Percentiles rank a stretch among this genome's conserved stretches.
Evolutionary conservation across 2,113 vertebrate species (phyloP).

Genomic region (Delphinus delphis): DNA sequence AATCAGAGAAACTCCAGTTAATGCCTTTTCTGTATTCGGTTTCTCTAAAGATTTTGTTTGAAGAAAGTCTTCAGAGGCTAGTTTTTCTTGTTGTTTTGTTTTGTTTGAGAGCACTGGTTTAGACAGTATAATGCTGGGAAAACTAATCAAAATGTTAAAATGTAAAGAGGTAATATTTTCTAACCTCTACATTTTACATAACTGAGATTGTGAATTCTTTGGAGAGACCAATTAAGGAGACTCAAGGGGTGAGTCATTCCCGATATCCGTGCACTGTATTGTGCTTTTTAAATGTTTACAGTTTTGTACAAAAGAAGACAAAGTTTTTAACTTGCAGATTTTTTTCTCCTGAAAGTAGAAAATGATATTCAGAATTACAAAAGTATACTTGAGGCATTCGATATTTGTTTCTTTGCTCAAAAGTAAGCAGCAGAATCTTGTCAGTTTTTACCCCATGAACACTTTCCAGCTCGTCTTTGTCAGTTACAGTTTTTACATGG

Average conservation of each 20-base stretch:
- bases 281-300: background rate
- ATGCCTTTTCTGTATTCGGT: background rate
- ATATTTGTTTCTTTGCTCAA: background rate
- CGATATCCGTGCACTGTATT: background rate
- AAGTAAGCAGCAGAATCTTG: background rate
- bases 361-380: background rate
- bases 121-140: background rate
- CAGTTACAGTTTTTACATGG: background rate
- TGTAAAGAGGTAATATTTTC: background rate
- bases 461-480: background rate
- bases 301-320: background rate
- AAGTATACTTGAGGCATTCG: background rate
- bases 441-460: background rate
- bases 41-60: constrained; percentile 13
- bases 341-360: background rate
- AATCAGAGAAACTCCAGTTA: background rate
- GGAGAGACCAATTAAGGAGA: background rate
- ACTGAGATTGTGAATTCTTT: background rate
- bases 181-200: background rate
- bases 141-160: background rate
- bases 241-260: background rate
- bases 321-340: background rate
- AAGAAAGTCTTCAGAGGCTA: background rate
- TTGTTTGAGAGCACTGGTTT: background rate
- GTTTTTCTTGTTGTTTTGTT: background rate